Percentiles rank a stretch among this genome's conserved stretches.
Conservation (phyloP, 2,113 vertebrate species). For the Enhydra lutris region DNA sequence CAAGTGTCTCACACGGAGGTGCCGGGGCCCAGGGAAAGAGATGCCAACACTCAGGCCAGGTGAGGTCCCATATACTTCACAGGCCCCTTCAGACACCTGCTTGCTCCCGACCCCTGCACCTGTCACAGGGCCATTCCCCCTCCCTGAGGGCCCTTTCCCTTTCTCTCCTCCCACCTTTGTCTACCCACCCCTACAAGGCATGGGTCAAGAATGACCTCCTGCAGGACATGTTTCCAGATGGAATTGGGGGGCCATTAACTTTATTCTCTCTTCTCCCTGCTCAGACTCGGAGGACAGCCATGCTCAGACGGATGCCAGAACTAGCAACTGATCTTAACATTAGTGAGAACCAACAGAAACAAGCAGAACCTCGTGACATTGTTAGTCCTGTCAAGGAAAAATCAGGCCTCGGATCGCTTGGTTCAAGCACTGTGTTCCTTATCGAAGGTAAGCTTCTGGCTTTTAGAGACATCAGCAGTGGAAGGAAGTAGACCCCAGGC, state of each 20-base stretch:
- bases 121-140: background rate
- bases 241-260: background rate
- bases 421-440: background rate
- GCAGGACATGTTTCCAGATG: background rate
- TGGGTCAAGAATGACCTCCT: background rate
- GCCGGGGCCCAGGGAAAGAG: too few species aligned
- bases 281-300: background rate
- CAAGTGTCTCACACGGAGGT: background rate
- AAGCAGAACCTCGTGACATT: background rate
- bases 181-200: background rate
- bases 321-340: background rate
- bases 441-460: background rate
- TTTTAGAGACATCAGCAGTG: background rate
- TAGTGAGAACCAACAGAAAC: background rate
- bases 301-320: background rate
- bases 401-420: background rate
- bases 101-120: background rate
- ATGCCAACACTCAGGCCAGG: background rate
- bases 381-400: background rate
- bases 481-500: background rate
- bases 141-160: too few species aligned
- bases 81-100: background rate
- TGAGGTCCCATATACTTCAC: rapidly evolving
- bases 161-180: background rate
- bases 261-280: background rate